phyloP scores from a whole-genome alignment of 2,888 invertebrate species.

The Lithosia quadra region DNA sequence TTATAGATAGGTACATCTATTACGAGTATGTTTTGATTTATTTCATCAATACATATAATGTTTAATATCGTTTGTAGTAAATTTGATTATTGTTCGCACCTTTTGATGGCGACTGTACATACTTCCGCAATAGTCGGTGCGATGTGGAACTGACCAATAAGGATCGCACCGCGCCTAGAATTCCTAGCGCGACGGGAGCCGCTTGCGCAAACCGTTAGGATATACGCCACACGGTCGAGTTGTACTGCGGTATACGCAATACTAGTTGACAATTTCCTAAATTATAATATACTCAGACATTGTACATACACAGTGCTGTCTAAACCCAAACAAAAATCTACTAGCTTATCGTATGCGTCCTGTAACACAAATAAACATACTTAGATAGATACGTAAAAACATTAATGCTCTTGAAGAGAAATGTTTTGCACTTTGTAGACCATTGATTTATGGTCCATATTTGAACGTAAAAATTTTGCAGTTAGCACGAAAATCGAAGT shows the following conservation, averaged over 20 bases:
- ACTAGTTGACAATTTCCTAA: constrained; percentile 1
- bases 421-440: no score
- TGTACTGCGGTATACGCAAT: constrained; percentile 32
- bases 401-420: no score
- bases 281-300: background rate
- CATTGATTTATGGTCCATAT: no score
- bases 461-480: no score
- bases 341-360: no score
- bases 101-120: constrained; percentile 16
- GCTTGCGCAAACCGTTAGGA: constrained; percentile 70
- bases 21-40: no score
- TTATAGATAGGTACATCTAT: no score
- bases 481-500: no score
- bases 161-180: constrained; percentile 72
- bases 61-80: background rate
- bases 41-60: no score
- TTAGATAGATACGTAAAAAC: no score
- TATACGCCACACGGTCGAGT: constrained; percentile 51
- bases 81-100: background rate
- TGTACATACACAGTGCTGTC: background rate
- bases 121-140: constrained; percentile 41
- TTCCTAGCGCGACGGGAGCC: constrained; percentile 63
- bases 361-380: no score
- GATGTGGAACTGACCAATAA: constrained; percentile 55
- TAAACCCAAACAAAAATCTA: no score